A percentile compares a stretch with the other conserved stretches of the same genome.
phyloP scores from a whole-genome alignment of 2,113 vertebrate genomes.

The Theristicus caerulescens region DNA sequence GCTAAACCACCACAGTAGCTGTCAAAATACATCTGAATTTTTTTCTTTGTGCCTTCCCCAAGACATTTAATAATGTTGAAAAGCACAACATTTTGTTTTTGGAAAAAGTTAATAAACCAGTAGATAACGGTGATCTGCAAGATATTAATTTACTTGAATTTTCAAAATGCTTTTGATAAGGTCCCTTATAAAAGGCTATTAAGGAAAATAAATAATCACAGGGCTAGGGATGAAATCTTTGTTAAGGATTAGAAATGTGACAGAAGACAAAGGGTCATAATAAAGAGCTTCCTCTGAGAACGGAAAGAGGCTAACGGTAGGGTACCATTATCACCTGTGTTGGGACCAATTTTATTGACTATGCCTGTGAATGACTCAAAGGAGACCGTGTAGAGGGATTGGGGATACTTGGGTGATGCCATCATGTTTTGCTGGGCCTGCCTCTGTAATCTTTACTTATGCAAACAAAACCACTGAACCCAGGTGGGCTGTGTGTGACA shows the following conservation, averaged over 20 bases:
- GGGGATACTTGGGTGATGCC: background rate
- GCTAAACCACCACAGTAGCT: constrained; percentile 19
- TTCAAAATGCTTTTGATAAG: constrained; percentile 58
- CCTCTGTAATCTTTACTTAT: background rate
- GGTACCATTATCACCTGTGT: background rate
- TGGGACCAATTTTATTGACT: background rate
- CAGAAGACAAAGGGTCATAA: constrained; percentile 33
- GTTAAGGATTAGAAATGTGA: constrained; percentile 52
- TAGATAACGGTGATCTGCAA: constrained; percentile 54
- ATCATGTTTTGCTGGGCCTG: background rate
- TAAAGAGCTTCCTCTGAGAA: constrained; percentile 10
- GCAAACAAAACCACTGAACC: background rate
- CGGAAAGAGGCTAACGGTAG: constrained; percentile 17
- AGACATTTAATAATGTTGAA: constrained; percentile 52
- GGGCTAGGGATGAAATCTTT: constrained; percentile 17
- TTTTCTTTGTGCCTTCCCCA: background rate
- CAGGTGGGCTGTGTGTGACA: background rate
- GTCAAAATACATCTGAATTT: constrained; percentile 29
- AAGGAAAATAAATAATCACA: constrained; percentile 59
- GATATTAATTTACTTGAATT: constrained; percentile 54
- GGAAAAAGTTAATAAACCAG: constrained; percentile 52
- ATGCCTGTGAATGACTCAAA: background rate
- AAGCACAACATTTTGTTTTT: constrained; percentile 54
- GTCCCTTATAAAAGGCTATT: constrained; percentile 54
- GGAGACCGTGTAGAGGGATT: background rate